These are phyloP conservation scores for Chironomus striatipennis DNA, from an alignment of 1,140 invertebrate genomes.

Conservation along the genomic window DNA sequence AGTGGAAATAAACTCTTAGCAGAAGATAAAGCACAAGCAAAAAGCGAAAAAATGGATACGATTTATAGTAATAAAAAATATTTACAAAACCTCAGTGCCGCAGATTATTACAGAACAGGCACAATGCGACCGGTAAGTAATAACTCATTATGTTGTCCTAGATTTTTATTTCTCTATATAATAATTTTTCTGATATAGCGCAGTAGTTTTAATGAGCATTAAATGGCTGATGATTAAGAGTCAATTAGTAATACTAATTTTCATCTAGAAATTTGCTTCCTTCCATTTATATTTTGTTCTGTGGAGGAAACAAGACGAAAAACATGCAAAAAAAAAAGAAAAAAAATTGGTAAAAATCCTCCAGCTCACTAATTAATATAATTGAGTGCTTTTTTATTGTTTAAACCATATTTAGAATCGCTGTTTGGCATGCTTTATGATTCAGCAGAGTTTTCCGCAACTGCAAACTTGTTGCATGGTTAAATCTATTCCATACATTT, in stretches of 20 bases:
- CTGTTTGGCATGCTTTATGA: background rate
- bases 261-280: no score
- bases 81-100: conserved; percentile 10
- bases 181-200: background rate
- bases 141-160: background rate
- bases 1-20: conserved; percentile 12
- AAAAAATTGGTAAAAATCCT: background rate
- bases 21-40: background rate
- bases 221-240: background rate
- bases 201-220: background rate
- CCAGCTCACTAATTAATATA: background rate
- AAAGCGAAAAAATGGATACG: conserved; percentile 11
- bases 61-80: conserved; percentile 20
- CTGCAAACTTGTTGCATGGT: conserved; percentile 1
- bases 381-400: background rate
- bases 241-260: background rate
- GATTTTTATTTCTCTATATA: no score
- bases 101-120: background rate
- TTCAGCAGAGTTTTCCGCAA: background rate
- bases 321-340: background rate
- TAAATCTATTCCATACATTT: background rate
- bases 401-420: background rate
- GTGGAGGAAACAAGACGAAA: background rate
- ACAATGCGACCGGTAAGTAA: conserved; percentile 11
- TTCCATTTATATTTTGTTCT: background rate